Conservation (phyloP, 2,113 vertebrate species). For the Caranx ignobilis region DNA sequence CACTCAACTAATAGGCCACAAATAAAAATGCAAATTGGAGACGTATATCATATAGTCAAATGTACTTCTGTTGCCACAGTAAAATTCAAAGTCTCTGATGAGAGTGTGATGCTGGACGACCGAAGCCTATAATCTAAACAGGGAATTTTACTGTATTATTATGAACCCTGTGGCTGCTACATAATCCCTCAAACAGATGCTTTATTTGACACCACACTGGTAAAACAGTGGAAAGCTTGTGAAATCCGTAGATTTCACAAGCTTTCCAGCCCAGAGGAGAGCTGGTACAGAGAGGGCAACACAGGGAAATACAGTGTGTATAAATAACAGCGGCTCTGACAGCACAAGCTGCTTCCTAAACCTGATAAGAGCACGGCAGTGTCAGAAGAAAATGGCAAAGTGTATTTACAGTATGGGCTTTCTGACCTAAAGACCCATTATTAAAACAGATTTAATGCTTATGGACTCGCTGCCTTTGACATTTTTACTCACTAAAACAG, state of each 20-base stretch:
- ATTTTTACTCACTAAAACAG: background rate
- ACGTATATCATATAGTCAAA: background rate
- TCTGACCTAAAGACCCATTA: background rate
- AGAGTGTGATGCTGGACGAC: background rate
- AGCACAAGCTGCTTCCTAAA: background rate
- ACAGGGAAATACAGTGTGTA: background rate
- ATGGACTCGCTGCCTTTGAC: background rate
- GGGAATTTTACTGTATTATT: conserved; percentile 27
- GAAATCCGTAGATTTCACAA: background rate
- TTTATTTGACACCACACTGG: conserved; percentile 34
- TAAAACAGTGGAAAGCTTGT: conserved; percentile 17
- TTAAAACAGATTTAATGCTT: background rate
- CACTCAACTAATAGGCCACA: background rate
- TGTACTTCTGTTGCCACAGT: background rate
- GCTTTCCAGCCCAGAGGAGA: background rate
- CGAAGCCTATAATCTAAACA: conserved; percentile 36
- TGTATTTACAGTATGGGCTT: background rate
- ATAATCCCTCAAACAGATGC: conserved; percentile 31
- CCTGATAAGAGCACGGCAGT: background rate
- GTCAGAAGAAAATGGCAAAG: background rate
- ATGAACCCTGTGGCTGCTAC: conserved; percentile 20
- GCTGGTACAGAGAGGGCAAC: background rate
- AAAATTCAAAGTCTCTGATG: conserved; percentile 11
- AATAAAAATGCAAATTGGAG: background rate
- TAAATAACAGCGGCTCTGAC: background rate